Evolutionary conservation across 2,888 invertebrate species (phyloP), one percentile per base, ranked within the genome.

Genomic region (Oeneis ivallda): DNA sequence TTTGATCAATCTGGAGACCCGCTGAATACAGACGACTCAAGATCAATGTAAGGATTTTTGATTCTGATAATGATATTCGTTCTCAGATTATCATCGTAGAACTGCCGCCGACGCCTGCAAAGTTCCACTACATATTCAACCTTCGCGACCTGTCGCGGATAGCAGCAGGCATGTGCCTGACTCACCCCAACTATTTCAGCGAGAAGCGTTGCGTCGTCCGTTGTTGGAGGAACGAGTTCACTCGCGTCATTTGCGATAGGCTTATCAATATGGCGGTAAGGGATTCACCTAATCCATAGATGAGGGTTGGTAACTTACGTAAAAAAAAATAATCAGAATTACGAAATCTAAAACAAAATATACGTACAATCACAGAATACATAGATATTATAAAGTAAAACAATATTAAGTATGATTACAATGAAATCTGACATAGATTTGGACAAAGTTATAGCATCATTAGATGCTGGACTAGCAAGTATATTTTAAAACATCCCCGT

Each of bases 101-200:
- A 69, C 89, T 98, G 62, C 97, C 98, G 0, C 97, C 98, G 1
- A 98, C 98, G 0, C 98, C 98, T 0, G 95, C 96, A 6, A 98
- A 97, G 85, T 98, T 98, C 88, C 98, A 98, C 89, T 98, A 98
- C 87, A 96, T 98, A 73, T 98, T 98, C 91, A 98, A 98, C 87
- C 93, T 98, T 84, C 94, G 98, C 54, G 98, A 98, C 89, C 86
- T 98, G 73, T 98, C 98, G 0, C 94, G 97, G 65, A 94, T 98
- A 69, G 95, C 94, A 73, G 95, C 95, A 13, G 98, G 98, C 0
- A 83, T 98, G 80, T 94, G 96, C 64, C 94, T 96, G 68, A 96
- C 96, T 10, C 93, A 94, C 49, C 95, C 96, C 0, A 93, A 93
- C 70, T 93, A 93, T 77, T 97, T 96, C 84, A 93, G 93, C 60